Evolutionary conservation across 2,797 vertebrate genomes (phyloP), one percentile per base, ranked within the genome.

Genomic region (Peromyscus aztecus): DNA sequence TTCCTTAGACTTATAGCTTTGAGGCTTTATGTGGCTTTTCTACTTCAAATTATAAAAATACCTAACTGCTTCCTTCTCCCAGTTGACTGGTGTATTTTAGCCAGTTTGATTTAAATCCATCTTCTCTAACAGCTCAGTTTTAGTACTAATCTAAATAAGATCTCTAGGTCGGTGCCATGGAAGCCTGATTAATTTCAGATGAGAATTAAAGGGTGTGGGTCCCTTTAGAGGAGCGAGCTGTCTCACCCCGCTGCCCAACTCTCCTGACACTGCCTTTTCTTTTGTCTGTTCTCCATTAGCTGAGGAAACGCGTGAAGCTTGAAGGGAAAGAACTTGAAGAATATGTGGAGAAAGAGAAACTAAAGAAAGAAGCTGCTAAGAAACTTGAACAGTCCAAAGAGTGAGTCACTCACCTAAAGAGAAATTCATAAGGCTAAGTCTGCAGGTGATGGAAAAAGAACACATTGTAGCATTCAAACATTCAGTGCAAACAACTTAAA

Each of bases 301-400:
- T 99, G 95, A 99, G 99, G 96, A 99, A 99, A 98, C 99, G 99
- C 94, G 99, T 99, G 91, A 99, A 99, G 96, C 99, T 99, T 0
- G 99, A 99, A 99, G 99, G 99, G 96, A 99, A 99, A 94, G 99
- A 99, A 95, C 99, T 99, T 95, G 99, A 99, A 59, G 99, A 99
- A 78, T 99, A 99, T 96, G 95, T 99, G 21, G 99, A 99, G 97
- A 99, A 99, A 97, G 99, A 99, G 89, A 99, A 99, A 96, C 97
- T 99, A 52, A 99, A 99, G 98, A 99, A 99, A 98, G 99, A 99
- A 98, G 99, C 99, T 34, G 99, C 99, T 34, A 99, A 99, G 98
- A 99, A 99, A 97, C 98, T 99, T 23, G 99, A 99, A 98, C 99
- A 99, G 97, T 99, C 99, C 43, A 99, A 99, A 99, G 99, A 99